A percentile compares a stretch with the other conserved stretches of the same genome.
These are phyloP conservation scores for Apis florea DNA, from an alignment of 1,140 invertebrate species.

Conservation along the genomic window DNA sequence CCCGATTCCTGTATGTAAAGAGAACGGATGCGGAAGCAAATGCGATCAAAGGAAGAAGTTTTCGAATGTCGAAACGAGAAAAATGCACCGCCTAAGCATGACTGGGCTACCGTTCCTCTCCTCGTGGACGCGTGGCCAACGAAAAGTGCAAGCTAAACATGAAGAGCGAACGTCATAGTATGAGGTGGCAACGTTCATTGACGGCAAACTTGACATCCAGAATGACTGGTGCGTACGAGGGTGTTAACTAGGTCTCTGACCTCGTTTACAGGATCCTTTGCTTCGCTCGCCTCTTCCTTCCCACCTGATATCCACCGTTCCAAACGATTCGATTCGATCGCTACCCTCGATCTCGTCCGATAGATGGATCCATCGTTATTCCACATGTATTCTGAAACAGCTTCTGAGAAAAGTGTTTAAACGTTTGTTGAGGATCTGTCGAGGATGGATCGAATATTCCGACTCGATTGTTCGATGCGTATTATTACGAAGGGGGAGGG, in stretches of 20 bases:
- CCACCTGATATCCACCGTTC: not conserved
- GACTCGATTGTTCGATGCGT: too few species aligned
- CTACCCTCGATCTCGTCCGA: too few species aligned
- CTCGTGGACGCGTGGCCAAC: conserved; percentile 66
- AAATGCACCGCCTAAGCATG: conserved; percentile 77
- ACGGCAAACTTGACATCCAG: conserved; percentile 64
- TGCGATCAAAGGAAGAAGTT: conserved; percentile 37
- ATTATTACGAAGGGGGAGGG: too few species aligned
- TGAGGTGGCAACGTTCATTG: conserved; percentile 78
- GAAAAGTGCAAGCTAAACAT: conserved; percentile 77
- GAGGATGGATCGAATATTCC: too few species aligned
- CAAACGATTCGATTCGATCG: not conserved
- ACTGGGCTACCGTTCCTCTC: conserved; percentile 69
- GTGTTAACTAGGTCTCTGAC: conserved; percentile 63
- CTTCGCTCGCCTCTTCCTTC: not conserved
- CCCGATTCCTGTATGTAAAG: too few species aligned
- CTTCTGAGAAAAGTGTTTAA: too few species aligned
- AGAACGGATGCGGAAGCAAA: conserved; percentile 34
- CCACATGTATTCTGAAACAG: too few species aligned
- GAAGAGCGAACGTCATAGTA: conserved; percentile 76
- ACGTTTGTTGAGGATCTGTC: too few species aligned
- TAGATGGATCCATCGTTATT: too few species aligned
- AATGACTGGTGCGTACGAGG: conserved; percentile 72
- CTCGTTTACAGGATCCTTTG: conserved; percentile 52
- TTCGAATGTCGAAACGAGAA: conserved; percentile 58